Base-by-base conservation (phyloP, 2,797 vertebrate genomes). In the Anisognathus igniventris region DNA sequence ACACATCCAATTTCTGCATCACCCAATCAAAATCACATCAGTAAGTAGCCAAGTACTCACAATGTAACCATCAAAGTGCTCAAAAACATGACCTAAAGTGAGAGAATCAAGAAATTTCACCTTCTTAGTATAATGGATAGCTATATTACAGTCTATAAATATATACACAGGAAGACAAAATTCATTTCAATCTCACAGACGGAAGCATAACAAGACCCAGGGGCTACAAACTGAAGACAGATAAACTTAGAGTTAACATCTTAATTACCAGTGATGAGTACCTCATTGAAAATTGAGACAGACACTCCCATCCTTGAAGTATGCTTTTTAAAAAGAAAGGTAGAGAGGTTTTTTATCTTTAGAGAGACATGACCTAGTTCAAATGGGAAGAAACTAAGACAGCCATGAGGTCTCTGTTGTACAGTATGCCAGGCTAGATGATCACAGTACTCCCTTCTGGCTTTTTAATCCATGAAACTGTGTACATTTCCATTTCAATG, bases 401-500 rank as follows among this genome's bases (percentile, higher is more conserved):
- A 94, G 88, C 82, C 66, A 90, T 88, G 93, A 94, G 86, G 92
- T 96, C 92, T 96, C 93, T 95, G 94, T 94, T 96, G 90, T 96
- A 94, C 88, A 88, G 90, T 86, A 75, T 70, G 92, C 93, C 90
- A 95, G 90, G 86, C 93, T 96, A 86, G 91, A 96, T 95, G 93
- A 95, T 95, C 93, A 96, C 90, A 96, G 93, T 94, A 83, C 88
- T 95, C 90, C 94, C 95, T 96, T 95, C 96, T 94, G 96, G 88
- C 83, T 95, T 96, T 95, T 93, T 96, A 95, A 95, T 96, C 94
- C 93, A 94, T 45, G 79, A 93, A 96, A 89, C 84, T 94, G 85
- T 93, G 94, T 95, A 96, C 90, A 96, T 96, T 97, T 96, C 94
- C 94, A 96, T 96, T 96, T 97, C 94, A 96, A 95, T 94, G 92